These are phyloP conservation scores for Manis crassicaudata DNA, from an alignment of 2,797 vertebrate species.

Conservation along the genomic window DNA sequence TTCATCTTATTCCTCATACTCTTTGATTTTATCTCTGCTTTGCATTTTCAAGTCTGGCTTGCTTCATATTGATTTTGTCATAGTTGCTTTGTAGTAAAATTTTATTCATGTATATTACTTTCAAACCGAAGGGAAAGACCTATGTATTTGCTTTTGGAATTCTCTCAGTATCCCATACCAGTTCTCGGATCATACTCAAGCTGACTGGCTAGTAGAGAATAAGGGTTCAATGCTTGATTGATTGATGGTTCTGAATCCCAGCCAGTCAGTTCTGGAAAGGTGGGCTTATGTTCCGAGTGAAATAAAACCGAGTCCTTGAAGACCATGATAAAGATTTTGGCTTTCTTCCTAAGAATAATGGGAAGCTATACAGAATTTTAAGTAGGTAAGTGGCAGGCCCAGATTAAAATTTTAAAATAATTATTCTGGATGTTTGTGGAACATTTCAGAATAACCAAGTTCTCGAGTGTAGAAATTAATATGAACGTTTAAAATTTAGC, in stretches of 20 bases:
- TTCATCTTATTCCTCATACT: not conserved
- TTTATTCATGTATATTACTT: not conserved
- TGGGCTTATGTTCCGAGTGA: slow-evolving; percentile 60
- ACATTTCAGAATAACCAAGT: not conserved
- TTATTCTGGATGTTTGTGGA: slow-evolving; percentile 38
- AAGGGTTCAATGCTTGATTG: slow-evolving; percentile 41
- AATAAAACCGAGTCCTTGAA: slow-evolving; percentile 57
- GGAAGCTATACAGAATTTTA: slow-evolving; percentile 41
- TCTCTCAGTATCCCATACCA: not conserved
- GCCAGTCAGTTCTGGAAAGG: slow-evolving; percentile 72
- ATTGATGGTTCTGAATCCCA: slow-evolving; percentile 53
- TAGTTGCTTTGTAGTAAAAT: slow-evolving; percentile 41
- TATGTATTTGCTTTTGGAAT: slow-evolving; percentile 36
- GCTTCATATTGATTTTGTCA: not conserved
- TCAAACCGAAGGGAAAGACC: not conserved
- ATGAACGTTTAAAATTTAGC: slow-evolving; percentile 28
- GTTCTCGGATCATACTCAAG: not conserved
- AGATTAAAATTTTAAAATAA: slow-evolving; percentile 48
- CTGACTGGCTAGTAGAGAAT: not conserved
- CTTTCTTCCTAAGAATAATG: slow-evolving; percentile 55
- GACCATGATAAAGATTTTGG: slow-evolving; percentile 67
- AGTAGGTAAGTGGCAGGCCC: not conserved
- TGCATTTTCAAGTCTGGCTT: slow-evolving; percentile 25
- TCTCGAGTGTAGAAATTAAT: slow-evolving; percentile 25
- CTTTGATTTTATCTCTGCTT: slow-evolving; percentile 30